Base-by-base conservation (phyloP, 2,888 invertebrate genomes). In the Neocrepidodera transversa region DNA sequence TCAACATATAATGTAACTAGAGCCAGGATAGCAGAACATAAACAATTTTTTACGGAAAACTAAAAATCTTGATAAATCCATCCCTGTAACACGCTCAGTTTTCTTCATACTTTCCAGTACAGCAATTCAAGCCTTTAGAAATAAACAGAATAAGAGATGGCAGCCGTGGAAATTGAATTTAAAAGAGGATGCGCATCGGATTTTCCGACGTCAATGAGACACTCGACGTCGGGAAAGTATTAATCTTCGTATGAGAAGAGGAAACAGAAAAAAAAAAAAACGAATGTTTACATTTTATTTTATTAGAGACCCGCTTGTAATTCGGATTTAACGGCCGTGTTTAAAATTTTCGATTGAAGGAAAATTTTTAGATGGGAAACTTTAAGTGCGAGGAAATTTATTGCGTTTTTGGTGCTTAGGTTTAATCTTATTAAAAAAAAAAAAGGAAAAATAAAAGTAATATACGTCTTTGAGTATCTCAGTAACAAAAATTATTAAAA, bases 91-190 rank as follows among this genome's bases (percentile, higher is more conserved):
- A 32, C 11, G 6, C 17, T 8, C 8, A 2, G 1, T 38, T 38
- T 30, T 38, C 16, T 16, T 30, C 26, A 11, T 42, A 23, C 47
- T 13, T 8, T 26, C 6, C 13, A 38, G 28, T 30, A 30, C 2
- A 30, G 47, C 30, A 16, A 43, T 43, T 43, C 47, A 26, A 47
- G 28, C n/a, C 47, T 49, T n/a, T 23, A 23, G 23, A 49, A 36
- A 49, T 49, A 49, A 49, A 49, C 49, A 36, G 49, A 13, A 49
- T n/a, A 36, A 20, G 36, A 49, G 13, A 49, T 36, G 36, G 36
- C 13, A 35, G 18, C 2, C 4, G 20, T 28, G 47, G 35, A 35
- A 35, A 49, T 49, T 49, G 35, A 36, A 49, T 49, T 49, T 49
- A 36, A 32, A 49, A 49, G 23, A n/a, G 49, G 35, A 36, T 36